Base-by-base conservation (phyloP, 2,113 vertebrate genomes). In the Felis chaus region DNA sequence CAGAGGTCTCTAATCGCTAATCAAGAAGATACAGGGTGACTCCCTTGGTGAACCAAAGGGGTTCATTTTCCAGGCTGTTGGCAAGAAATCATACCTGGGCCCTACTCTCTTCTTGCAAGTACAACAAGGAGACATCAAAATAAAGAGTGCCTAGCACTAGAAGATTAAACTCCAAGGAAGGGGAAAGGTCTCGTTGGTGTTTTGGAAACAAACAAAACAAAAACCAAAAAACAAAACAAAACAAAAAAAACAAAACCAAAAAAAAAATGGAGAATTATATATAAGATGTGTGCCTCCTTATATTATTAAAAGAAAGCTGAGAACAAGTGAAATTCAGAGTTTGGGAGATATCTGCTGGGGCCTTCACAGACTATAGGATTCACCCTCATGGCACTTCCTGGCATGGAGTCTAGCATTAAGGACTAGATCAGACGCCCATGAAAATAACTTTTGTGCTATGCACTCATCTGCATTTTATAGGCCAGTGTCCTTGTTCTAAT, bases 251-350 rank as follows among this genome's bases (percentile, higher is more conserved):
- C 10, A 1, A 13, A 29, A 45, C 29, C 41, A 73, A 36, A 0
- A 92, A 48, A 36, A 92, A 23, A 18, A 87, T 3, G 1, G 2
- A 65, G 68, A 95, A 94, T 94, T 96, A 83, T 84, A 92, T 89
- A 90, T 39, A 97, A 94, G 91, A 86, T 74, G 71, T 65, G 31
- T 29, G 50, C 50, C 33, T 83, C 39, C 57, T 80, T 41, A 36
- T 13, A 71, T 76, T 57, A 94, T 90, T 91, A 36, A 95, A 94
- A 57, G 55, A 83, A 87, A 89, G 68, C 61, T 55, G 31, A 69
- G 50, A 73, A 89, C 50, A 90, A 66, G 80, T n/a, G 53, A 85
- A 45, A 79, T 82, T 71, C 55, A 83, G 71, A 61, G n/a, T 87
- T 68, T 69, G 39, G 50, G 74, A 36, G 27, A 92, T n/a, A 78